Evolutionary conservation across 2,888 invertebrate species (phyloP).

Genomic region (Balanococcus diminutus): DNA sequence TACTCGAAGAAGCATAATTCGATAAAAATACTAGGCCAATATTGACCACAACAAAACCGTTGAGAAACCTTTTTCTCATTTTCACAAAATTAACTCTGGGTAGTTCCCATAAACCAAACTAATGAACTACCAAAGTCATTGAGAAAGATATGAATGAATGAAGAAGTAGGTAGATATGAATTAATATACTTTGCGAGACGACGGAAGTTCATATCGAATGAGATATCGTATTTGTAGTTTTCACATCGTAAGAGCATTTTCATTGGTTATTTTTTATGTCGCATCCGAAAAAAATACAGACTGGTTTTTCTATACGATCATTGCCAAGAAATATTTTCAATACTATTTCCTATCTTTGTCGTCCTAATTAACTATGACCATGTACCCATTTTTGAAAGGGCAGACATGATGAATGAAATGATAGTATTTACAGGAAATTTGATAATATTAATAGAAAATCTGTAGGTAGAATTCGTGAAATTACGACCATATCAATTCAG

Average conservation of each 20-base stretch:
- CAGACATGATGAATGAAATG: not conserved
- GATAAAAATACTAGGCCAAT: not conserved
- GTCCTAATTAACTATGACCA: constrained; percentile 11
- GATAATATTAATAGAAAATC: not conserved
- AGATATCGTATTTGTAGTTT: not conserved
- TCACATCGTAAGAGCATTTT: not conserved
- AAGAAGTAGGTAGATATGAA: not conserved
- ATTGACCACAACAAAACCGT: not conserved
- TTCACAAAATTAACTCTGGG: not conserved
- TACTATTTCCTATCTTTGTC: not conserved
- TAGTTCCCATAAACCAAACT: not conserved
- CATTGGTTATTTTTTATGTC: constrained; percentile 20
- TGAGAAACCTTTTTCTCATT: not conserved
- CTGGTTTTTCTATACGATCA: not conserved
- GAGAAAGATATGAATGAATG: constrained; percentile 1
- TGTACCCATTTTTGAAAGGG: not conserved
- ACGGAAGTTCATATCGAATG: constrained; percentile 18
- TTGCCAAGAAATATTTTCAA: constrained; percentile 20
- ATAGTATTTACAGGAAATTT: not conserved
- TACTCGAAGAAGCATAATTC: not conserved
- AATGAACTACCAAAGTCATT: not conserved
- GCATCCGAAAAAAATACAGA: not conserved
- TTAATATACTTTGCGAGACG: not conserved
- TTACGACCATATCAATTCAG: not conserved
- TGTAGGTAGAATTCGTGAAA: not conserved